Percentiles rank a stretch among this genome's conserved stretches.
These are phyloP conservation scores for Musca domestica DNA, from an alignment of 1,140 invertebrate genomes.

Conservation along the genomic window DNA sequence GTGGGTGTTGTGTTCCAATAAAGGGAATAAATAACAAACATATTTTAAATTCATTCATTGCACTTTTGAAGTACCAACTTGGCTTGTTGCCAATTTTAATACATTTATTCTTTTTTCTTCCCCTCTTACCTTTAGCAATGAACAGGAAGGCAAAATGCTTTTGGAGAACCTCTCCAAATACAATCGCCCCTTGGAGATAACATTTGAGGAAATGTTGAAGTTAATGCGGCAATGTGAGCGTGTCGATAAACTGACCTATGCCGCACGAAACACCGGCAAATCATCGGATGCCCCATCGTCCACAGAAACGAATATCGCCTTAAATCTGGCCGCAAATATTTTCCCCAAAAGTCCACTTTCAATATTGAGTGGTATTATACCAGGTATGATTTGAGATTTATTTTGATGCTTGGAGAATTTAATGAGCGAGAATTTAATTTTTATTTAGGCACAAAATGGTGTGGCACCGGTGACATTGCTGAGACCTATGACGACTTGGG, in stretches of 20 bases:
- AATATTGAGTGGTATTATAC: conserved; percentile 71
- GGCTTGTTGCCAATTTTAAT: too few species aligned
- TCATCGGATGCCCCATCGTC: conserved; percentile 33
- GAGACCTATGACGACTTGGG: conserved; percentile 80
- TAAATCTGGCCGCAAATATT: conserved; percentile 45
- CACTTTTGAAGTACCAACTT: too few species aligned
- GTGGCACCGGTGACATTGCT: conserved; percentile 81
- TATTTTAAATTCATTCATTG: background rate
- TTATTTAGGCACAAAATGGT: conserved; percentile 80
- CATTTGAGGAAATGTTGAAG: conserved; percentile 69
- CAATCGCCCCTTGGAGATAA: conserved; percentile 62
- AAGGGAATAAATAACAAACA: background rate
- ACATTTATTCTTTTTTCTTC: background rate
- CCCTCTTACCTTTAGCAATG: conserved; percentile 59
- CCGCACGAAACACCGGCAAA: conserved; percentile 30
- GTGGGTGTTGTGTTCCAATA: background rate
- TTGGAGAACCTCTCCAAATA: conserved; percentile 60
- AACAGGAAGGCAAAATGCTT: conserved; percentile 62
- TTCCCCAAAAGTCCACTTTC: conserved; percentile 64
- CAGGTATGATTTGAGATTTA: conserved; percentile 63
- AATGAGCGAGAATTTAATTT: conserved; percentile 7
- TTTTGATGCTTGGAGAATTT: background rate
- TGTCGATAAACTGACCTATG: conserved; percentile 55
- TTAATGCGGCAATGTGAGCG: conserved; percentile 74
- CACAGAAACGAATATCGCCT: conserved; percentile 45